Base-by-base conservation (phyloP, 2,888 invertebrate genomes). In the Morpho helenor region DNA sequence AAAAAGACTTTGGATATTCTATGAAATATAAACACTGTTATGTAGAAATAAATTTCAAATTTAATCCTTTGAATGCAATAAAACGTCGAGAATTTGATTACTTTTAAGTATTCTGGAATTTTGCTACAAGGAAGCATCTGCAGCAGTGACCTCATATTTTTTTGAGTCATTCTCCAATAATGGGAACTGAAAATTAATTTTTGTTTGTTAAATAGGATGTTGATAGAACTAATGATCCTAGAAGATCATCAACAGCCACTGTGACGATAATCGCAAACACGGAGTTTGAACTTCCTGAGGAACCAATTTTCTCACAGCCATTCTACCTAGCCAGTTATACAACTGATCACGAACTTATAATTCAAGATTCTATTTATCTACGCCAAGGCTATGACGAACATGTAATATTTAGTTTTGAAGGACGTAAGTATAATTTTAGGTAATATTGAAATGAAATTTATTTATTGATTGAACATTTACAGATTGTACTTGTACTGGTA, bases 291-390 rank as follows among this genome's bases (percentile, higher is more conserved):
- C 72, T 91, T 44, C 89, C 91, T 1, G 84, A 84, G 43, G 85
- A 87, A 52, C 91, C 86, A 22, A 71, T 82, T 22, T 92, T 93
- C 71, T 71, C 77, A 2, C 68, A 80, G 67, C 62, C 89, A 8
- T 84, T 83, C 63, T 92, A 92, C 67, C 69, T 77, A 39, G 91
- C 84, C 8, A 72, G 73, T 31, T 92, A 92, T 64, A 79, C 77
- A 2, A 66, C 65, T 6, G 73, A 76, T 10, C 65, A 80, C 56
- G 66, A 70, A 59, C 56, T 87, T 31, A 57, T 70, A 47, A 55
- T 79, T n/a, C 68, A 72, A 23, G 70, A 80, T 46, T 66, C 71
- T 8, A 87, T 87, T 47, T 70, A 66, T 16, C 67, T 91, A 23
- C 68, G 61, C 41, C 79, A 79, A 65, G 91, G 90, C 2, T 87